Base-by-base conservation (phyloP, 1,140 invertebrate genomes). In the Drosophila sp. region DNA sequence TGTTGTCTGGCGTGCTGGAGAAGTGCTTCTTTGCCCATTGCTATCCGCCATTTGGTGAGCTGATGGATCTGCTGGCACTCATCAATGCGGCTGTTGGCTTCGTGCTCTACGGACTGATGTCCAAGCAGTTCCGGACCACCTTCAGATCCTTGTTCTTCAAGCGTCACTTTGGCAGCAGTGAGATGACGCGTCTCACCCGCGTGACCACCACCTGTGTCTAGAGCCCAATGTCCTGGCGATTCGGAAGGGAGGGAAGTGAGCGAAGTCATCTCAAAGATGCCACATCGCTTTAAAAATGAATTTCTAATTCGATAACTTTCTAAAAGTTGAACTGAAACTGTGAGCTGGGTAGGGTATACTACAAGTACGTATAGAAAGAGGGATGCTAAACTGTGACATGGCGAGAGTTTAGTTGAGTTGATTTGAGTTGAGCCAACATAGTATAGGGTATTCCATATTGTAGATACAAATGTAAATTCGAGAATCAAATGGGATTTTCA, bases 51-150 rank as follows among this genome's bases (percentile, higher is more conserved):
- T 95, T 98, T 51, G 97, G 97, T 0, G 97, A 98, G 90, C 79
- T 98, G 7, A 97, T 98, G 96, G 98, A 99, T 90, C 94, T 98
- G 14, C 92, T 98, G 54, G 98, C 98, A 0, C 92, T 99, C 4
- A 92, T 99, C 56, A 99, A 99, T 92, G 97, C 97, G 5, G 96
- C 97, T 6, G 96, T 99, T 41, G 98, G 98, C 90, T 99, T 99
- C 90, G 95, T 99, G 41, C 93, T 99, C 5, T 99, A 99, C 90
- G 98, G 97, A 76, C 95, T 96, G 25, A 99, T 99, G 98, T 97
- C 96, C 40, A 94, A 96, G 46, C 97, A 98, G 93, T 99, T 99
- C 91, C 93, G 98, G 9, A 94, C 95, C 45, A 98, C 97, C 0
- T 98, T 98, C 87, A 94, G 95, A 2, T 94, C 95, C 62, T 83